Base-by-base conservation (phyloP, 2,888 invertebrate genomes). In the Hypomecis atomaria region DNA sequence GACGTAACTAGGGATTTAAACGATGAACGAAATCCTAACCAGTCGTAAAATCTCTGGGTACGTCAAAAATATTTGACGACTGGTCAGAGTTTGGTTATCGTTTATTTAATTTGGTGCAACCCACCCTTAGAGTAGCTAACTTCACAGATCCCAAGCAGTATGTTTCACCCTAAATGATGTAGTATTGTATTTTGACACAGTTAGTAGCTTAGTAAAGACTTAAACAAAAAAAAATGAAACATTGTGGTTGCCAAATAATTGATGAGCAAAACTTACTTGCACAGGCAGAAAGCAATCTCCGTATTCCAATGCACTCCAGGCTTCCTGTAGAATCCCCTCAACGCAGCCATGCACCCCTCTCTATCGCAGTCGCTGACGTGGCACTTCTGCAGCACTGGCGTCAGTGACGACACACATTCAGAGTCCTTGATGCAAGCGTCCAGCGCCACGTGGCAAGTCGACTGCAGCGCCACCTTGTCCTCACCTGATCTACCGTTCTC, bases 251-350 rank as follows among this genome's bases (percentile, higher is more conserved):
- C 40, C 7, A 40, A 40, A 40, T n/a, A 40, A 40, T n/a, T 3
- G 6, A n/a, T 13, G 23, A n/a, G 13, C 8, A 47, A 10, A 38
- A 94, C 96, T 95, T 90, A 97, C 98, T 96, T 97, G 97, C 98
- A 98, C 67, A 98, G 94, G 86, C 98, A 98, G 91, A 98, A 98
- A 74, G 98, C 98, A 77, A 98, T 96, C 88, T 98, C 98, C 71
- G 97, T 94, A 82, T 97, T 97, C 95, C 97, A 96, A 75, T 95
- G 95, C 72, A 96, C 95, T 62, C 95, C 95, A 23, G 96, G 95
- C 78, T 95, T 96, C 85, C 96, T 94, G 90, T 98, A 98, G 91
- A 98, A 98, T 61, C 95, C 95, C 83, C 97, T 96, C 76, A 98
- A 89, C 57, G 97, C 96, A 70, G 95, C 94, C 97, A 97, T 97